Base-by-base conservation (phyloP, 2,888 invertebrate species). In the Stictocephala bisonia region DNA sequence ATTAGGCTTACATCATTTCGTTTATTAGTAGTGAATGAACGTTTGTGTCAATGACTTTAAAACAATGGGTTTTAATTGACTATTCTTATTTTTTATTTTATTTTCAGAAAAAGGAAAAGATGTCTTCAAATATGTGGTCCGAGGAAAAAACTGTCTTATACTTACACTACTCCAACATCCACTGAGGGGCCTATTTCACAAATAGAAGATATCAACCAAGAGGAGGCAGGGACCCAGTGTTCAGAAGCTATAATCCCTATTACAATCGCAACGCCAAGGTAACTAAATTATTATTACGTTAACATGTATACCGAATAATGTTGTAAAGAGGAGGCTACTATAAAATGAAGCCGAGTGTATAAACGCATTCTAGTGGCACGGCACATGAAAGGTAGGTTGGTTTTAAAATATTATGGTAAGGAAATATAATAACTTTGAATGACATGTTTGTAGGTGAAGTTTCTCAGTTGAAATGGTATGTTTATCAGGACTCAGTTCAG, bases 191-290 rank as follows among this genome's bases (percentile, higher is more conserved):
- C 44, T 44, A 44, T 44, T 44, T 44, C 44, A 44, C 44, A 44
- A 53, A 44, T 44, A 44, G 4, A 44, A 44, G 44, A 44, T 44
- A 44, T 44, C 44, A 44, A 44, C 44, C 44, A 44, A 44, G 44
- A 44, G 44, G 44, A 44, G 44, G 22, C 50, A 20, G 22, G 22
- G 11, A 3, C 9, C 50, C 2, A 11, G 15, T 6, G 15, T 50
- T 50, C 50, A 50, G 50, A 50, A 50, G 50, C 50, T 50, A 15
- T 50, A 50, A 50, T 50, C 29, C 58, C 58, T 50, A 50, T 20
- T 48, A n/a, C n/a, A n/a, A n/a, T n/a, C n/a, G n/a, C n/a, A n/a
- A n/a, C n/a, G n/a, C n/a, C n/a, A n/a, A n/a, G n/a, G n/a, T n/a
- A n/a, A n/a, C n/a, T n/a, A n/a, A n/a, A n/a, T n/a, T n/a, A n/a